A percentile compares a stretch with the other conserved stretches of the same genome.
Evolutionary conservation across 2,797 vertebrate species (phyloP).

Genomic region (Sebastes kiyomatsui): DNA sequence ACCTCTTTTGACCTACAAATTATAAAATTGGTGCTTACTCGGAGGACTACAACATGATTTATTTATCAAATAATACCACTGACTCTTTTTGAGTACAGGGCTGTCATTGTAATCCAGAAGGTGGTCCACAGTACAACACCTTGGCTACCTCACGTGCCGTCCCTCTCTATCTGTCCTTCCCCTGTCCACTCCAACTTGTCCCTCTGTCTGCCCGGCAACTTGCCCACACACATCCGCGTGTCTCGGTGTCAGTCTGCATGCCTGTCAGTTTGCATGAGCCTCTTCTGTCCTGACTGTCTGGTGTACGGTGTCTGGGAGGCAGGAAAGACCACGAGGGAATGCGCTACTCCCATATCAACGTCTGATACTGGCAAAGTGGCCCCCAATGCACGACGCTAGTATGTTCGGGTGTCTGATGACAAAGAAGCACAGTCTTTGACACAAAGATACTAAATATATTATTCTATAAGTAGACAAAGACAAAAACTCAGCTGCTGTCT

Average conservation of each 20-base stretch:
- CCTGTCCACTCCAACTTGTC: conserved; percentile 59
- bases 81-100: neutral
- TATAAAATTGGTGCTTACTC: neutral
- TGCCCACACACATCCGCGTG: conserved; percentile 58
- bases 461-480: conserved; percentile 1
- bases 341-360: conserved; percentile 38
- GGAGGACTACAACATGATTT: neutral
- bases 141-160: neutral
- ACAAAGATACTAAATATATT: neutral
- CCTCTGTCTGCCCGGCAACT: conserved; percentile 64
- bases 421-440: conserved; percentile 14
- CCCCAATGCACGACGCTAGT: conserved; percentile 16
- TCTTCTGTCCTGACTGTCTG: conserved; percentile 59
- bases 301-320: conserved; percentile 59
- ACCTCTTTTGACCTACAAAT: neutral
- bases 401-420: conserved; percentile 33
- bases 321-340: conserved; percentile 59
- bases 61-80: neutral
- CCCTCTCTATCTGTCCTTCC: conserved; percentile 14
- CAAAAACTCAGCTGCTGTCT: conserved; percentile 9
- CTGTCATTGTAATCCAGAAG: neutral
- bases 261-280: conserved; percentile 67
- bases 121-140: conserved; percentile 8
- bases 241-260: conserved; percentile 69
- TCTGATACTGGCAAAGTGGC: conserved; percentile 46